Percentiles rank a stretch among this genome's conserved stretches.
Conservation (phyloP, 2,888 invertebrate species). For the Eilema depressum region DNA sequence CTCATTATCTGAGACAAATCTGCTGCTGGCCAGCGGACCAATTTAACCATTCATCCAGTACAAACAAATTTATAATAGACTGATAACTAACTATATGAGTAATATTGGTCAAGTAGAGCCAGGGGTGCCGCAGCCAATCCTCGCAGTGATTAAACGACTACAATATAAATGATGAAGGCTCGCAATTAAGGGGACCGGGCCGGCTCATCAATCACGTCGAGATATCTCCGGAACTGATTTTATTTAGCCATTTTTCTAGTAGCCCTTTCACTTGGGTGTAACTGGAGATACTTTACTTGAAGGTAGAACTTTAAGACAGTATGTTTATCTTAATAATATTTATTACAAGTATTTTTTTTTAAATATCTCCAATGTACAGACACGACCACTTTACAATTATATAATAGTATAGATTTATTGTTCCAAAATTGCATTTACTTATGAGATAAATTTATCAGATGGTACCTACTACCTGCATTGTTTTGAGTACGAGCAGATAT, state of each 20-base stretch:
- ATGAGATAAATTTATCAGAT: too few species aligned
- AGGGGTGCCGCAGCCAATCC: slow-evolving; percentile 33
- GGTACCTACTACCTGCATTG: too few species aligned
- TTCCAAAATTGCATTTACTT: not conserved
- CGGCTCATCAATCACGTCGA: slow-evolving; percentile 70
- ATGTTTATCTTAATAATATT: too few species aligned
- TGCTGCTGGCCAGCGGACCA: too few species aligned
- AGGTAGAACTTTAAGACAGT: not conserved
- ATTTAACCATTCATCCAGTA: slow-evolving; percentile 15
- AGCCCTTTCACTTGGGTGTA: slow-evolving; percentile 20
- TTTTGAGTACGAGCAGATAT: too few species aligned
- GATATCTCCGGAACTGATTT: slow-evolving; percentile 67
- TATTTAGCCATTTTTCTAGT: slow-evolving; percentile 60
- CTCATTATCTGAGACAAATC: too few species aligned
- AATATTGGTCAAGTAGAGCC: slow-evolving; percentile 26
- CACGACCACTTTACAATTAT: too few species aligned
- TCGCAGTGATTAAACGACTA: slow-evolving; percentile 71
- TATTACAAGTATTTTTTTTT: too few species aligned
- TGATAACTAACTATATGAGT: slow-evolving; percentile 34
- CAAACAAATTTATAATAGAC: slow-evolving; percentile 24
- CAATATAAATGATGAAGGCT: slow-evolving; percentile 76
- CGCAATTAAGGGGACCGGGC: slow-evolving; percentile 69
- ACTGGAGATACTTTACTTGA: not conserved
- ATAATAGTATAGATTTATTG: not conserved
- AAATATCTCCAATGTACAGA: too few species aligned